Conservation (phyloP, 2,113 vertebrate genomes). For the Dendropsophus ebraccatus region DNA sequence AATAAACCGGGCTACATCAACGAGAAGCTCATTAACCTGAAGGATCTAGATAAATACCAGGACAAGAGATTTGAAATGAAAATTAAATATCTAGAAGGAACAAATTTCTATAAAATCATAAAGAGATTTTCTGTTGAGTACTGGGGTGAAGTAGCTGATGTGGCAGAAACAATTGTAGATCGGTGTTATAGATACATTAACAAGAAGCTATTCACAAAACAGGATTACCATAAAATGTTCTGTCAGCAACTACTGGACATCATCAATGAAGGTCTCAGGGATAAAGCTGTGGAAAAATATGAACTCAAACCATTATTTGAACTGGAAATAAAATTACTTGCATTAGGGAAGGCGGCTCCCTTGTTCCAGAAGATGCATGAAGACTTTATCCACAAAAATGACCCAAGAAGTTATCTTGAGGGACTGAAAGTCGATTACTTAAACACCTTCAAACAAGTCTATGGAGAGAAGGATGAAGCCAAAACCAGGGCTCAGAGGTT, state of each 20-base stretch:
- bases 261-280: conserved; percentile 62
- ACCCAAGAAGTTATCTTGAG: conserved; percentile 6
- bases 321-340: conserved; percentile 45
- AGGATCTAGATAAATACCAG: conserved; percentile 35
- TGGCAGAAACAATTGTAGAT: conserved; percentile 17
- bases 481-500: conserved; percentile 45
- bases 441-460: conserved; percentile 36
- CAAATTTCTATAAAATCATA: no score
- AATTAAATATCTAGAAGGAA: background rate
- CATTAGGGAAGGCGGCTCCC: conserved; percentile 36
- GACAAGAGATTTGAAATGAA: background rate
- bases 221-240: conserved; percentile 66
- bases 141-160: background rate
- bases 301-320: conserved; percentile 6
- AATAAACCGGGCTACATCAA: conserved; percentile 60
- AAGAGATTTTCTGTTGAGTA: background rate
- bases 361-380: conserved; percentile 54
- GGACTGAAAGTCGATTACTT: conserved; percentile 37
- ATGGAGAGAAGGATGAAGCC: conserved; percentile 11
- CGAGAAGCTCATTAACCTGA: conserved; percentile 66
- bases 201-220: conserved; percentile 49
- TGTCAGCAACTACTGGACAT: conserved; percentile 66
- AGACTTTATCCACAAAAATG: conserved; percentile 26
- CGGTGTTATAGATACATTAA: conserved; percentile 64
- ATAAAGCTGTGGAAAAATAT: background rate